Evolutionary conservation across 1,140 invertebrate species (phyloP).

Genomic region (Sinella curviseta): DNA sequence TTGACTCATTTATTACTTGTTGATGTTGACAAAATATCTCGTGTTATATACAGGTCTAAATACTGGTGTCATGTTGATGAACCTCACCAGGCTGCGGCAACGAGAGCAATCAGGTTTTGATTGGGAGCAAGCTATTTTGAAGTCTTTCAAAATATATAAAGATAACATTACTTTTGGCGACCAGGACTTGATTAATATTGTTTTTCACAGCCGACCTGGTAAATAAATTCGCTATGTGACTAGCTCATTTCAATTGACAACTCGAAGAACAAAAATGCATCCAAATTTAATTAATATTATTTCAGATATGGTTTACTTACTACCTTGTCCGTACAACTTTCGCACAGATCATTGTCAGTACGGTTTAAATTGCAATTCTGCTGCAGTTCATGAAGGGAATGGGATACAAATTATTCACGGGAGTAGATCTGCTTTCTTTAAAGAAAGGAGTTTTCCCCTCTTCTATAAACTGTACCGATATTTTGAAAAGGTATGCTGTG

Average conservation of each 20-base stretch:
- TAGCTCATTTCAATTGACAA: constrained; percentile 15
- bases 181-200: constrained; percentile 95
- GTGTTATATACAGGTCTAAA: constrained; percentile 87
- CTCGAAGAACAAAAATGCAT: not conserved
- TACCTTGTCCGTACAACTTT: constrained; percentile 30
- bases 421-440: not conserved
- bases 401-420: not conserved
- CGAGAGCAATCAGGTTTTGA: too few relatives aligned
- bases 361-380: constrained; percentile 25
- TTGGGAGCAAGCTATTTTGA: constrained; percentile 79
- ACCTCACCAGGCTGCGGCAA: constrained; percentile 83
- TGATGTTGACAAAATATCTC: too few relatives aligned
- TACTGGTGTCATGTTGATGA: constrained; percentile 96
- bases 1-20: constrained; percentile 51
- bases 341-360: constrained; percentile 18
- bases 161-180: constrained; percentile 93
- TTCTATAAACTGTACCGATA: not conserved
- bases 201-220: constrained; percentile 87
- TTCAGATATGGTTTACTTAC: not conserved
- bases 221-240: too few relatives aligned
- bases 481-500: not conserved
- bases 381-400: not conserved
- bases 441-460: not conserved
- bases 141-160: constrained; percentile 82
- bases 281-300: not conserved